Evolutionary conservation across 2,888 invertebrate species (phyloP).

Genomic region (Gisinianus flammeolus): DNA sequence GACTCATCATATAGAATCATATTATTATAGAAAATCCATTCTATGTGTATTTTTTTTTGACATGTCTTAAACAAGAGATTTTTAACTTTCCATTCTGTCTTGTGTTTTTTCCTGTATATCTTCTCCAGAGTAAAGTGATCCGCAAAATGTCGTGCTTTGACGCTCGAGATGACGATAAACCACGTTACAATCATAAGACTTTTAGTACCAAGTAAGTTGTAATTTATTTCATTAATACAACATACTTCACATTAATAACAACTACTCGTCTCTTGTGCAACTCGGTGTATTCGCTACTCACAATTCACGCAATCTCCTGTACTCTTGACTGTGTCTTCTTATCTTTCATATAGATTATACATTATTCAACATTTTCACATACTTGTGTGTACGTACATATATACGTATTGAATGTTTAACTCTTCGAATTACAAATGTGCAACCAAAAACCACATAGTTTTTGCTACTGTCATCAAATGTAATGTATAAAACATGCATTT

Average conservation of each 20-base stretch:
- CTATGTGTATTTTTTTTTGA: too few relatives aligned
- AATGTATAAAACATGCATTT: background rate
- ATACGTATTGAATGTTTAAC: too few relatives aligned
- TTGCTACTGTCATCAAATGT: background rate
- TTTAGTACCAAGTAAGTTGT: conserved; percentile 58
- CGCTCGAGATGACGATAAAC: conserved; percentile 55
- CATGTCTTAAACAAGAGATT: too few relatives aligned
- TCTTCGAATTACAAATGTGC: background rate
- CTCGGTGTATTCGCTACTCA: too few relatives aligned
- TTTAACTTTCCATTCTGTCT: background rate
- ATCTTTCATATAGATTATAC: background rate
- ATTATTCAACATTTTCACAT: background rate
- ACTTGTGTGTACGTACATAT: too few relatives aligned
- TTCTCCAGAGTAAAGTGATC: conserved; percentile 38
- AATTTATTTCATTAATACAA: background rate
- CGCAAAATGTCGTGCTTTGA: conserved; percentile 59
- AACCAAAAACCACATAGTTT: background rate
- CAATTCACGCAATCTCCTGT: background rate
- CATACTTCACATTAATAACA: too few relatives aligned
- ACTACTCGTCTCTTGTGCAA: too few relatives aligned
- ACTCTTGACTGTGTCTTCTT: background rate
- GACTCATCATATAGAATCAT: conserved; percentile 10
- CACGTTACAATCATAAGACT: conserved; percentile 53
- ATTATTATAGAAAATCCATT: too few relatives aligned
- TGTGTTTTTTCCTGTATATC: conserved; percentile 5